These are phyloP conservation scores for Plecotus auritus DNA, from an alignment of 2,113 vertebrate species.

Conservation along the genomic window DNA sequence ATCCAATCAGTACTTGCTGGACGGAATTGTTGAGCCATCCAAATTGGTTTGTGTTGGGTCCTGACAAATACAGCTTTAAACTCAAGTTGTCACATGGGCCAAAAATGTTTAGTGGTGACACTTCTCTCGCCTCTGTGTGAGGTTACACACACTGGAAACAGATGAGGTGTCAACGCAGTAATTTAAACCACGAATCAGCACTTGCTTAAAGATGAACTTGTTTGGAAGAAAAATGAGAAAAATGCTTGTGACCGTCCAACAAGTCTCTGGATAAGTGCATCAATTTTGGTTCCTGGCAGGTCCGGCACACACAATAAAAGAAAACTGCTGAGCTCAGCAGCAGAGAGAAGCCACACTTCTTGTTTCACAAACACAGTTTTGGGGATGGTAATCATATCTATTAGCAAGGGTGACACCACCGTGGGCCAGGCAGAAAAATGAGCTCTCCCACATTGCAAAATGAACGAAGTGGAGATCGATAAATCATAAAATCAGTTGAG, in stretches of 20 bases:
- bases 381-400: conserved; percentile 71
- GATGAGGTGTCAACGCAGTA: conserved; percentile 75
- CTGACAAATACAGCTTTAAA: conserved; percentile 19
- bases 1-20: background rate
- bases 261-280: conserved; percentile 74
- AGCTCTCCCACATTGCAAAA: conserved; percentile 69
- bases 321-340: conserved; percentile 80
- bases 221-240: conserved; percentile 78
- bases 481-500: conserved; percentile 84
- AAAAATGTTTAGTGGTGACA: background rate
- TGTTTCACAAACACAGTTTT: conserved; percentile 73
- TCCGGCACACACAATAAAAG: conserved; percentile 67
- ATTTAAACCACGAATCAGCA: conserved; percentile 76
- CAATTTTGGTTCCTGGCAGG: conserved; percentile 74
- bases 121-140: conserved; percentile 42
- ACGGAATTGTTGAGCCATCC: background rate
- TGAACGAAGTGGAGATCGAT: conserved; percentile 74
- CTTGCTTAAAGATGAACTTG: conserved; percentile 80
- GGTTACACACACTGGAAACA: conserved; percentile 60
- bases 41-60: background rate
- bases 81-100: background rate
- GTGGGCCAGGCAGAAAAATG: conserved; percentile 79
- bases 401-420: conserved; percentile 76
- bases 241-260: conserved; percentile 69
- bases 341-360: conserved; percentile 47